phyloP scores from a whole-genome alignment of 1,140 invertebrate genomes.

The Vanessa tameamea region DNA sequence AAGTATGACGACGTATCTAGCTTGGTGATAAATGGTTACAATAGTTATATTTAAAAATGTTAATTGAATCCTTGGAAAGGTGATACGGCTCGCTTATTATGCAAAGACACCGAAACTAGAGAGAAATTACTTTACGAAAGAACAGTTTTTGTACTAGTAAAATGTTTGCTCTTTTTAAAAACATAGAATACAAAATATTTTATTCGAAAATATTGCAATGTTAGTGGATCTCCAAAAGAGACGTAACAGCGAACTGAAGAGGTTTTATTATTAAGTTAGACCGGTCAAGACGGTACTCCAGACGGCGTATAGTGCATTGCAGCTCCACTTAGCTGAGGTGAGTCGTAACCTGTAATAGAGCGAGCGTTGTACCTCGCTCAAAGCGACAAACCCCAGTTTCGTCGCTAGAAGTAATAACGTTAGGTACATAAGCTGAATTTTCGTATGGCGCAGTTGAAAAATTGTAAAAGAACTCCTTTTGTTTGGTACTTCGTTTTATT shows the following conservation, averaged over 20 bases:
- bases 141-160: neutral
- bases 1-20: no score
- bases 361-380: constrained; percentile 56
- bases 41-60: neutral
- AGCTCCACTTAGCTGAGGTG: constrained; percentile 51
- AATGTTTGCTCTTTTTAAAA: neutral
- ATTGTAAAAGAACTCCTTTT: constrained; percentile 59
- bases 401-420: constrained; percentile 59
- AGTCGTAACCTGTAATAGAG: constrained; percentile 51
- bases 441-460: constrained; percentile 63
- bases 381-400: constrained; percentile 49
- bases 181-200: constrained; percentile 18
- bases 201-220: constrained; percentile 35
- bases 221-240: constrained; percentile 48
- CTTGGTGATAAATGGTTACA: neutral
- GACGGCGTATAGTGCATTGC: constrained; percentile 57
- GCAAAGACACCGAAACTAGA: neutral
- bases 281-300: constrained; percentile 56
- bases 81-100: neutral
- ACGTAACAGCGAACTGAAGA: constrained; percentile 54
- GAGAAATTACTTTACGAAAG: neutral
- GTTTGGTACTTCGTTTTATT: constrained; percentile 50
- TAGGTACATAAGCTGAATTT: constrained; percentile 61
- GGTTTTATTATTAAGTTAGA: constrained; percentile 75
- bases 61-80: neutral